These are phyloP conservation scores for Chrysodeixis includens DNA, from an alignment of 2,888 invertebrate species.

Conservation along the genomic window DNA sequence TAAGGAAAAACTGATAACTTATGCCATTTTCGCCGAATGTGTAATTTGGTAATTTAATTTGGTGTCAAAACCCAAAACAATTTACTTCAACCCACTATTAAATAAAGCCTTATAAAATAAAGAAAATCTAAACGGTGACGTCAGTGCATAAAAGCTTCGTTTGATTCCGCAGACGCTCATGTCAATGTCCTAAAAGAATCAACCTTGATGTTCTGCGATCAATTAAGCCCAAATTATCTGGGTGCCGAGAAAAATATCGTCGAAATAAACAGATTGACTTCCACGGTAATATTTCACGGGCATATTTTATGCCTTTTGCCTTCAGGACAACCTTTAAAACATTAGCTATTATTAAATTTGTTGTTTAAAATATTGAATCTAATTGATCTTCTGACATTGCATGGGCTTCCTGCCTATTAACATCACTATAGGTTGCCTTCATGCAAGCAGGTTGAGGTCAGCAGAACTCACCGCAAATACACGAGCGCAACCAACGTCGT, in stretches of 20 bases:
- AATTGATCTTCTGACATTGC: conserved; percentile 80
- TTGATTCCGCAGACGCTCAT: conserved; percentile 2
- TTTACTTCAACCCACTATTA: neutral
- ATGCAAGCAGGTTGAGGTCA: conserved; percentile 86
- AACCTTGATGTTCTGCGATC: neutral
- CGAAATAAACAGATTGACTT: neutral
- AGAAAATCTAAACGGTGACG: neutral
- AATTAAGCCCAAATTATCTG: conserved; percentile 4
- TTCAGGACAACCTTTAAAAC: neutral
- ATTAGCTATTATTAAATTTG: conserved; percentile 19
- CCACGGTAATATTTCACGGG: neutral
- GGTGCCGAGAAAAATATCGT: neutral
- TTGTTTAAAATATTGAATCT: conserved; percentile 59
- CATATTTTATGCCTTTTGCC: neutral
- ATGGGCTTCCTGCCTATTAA: conserved; percentile 84
- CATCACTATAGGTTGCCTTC: conserved; percentile 85
- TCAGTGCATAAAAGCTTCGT: conserved; percentile 4
- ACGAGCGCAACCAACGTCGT: conserved; percentile 46
- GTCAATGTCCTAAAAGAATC: conserved; percentile 4
- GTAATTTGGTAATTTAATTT: too few relatives aligned
- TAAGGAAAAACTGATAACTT: too few relatives aligned
- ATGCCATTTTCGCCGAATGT: too few relatives aligned
- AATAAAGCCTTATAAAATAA: neutral
- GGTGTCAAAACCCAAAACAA: neutral
- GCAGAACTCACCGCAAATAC: conserved; percentile 66